These are phyloP conservation scores for Lindbergichthys nudifrons DNA, from an alignment of 2,797 vertebrate species.

Conservation along the genomic window DNA sequence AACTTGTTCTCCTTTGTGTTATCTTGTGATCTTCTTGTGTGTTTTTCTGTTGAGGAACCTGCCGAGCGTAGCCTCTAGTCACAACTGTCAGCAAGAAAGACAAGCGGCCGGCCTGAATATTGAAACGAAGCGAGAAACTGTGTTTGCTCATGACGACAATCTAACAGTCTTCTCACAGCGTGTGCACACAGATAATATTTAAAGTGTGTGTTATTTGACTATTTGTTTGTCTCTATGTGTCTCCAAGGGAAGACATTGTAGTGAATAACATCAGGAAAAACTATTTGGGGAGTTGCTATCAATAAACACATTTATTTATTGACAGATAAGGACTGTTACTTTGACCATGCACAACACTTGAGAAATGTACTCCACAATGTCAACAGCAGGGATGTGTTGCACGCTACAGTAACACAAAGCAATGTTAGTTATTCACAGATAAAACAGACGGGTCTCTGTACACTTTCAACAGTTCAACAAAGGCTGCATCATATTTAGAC, in stretches of 20 bases:
- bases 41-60: conserved; percentile 61
- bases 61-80: conserved; percentile 59
- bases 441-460: conserved; percentile 34
- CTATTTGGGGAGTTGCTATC: conserved; percentile 50
- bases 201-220: conserved; percentile 38
- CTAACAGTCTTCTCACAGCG: conserved; percentile 21
- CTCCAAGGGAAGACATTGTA: not conserved
- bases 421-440: conserved; percentile 36
- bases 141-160: conserved; percentile 42
- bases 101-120: conserved; percentile 32
- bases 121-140: conserved; percentile 28
- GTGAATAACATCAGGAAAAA: conserved; percentile 6
- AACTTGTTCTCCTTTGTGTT: conserved; percentile 52
- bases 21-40: conserved; percentile 59
- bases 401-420: conserved; percentile 8
- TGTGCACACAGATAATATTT: conserved; percentile 14
- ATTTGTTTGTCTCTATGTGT: conserved; percentile 20
- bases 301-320: conserved; percentile 83
- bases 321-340: conserved; percentile 57
- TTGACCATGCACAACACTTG: conserved; percentile 56
- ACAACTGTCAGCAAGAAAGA: conserved; percentile 61
- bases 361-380: conserved; percentile 32
- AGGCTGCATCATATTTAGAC: conserved; percentile 22
- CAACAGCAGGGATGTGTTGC: conserved; percentile 24
- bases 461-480: conserved; percentile 33